Conservation (phyloP, 1,140 invertebrate species). For the Leptoteleia sp. region DNA sequence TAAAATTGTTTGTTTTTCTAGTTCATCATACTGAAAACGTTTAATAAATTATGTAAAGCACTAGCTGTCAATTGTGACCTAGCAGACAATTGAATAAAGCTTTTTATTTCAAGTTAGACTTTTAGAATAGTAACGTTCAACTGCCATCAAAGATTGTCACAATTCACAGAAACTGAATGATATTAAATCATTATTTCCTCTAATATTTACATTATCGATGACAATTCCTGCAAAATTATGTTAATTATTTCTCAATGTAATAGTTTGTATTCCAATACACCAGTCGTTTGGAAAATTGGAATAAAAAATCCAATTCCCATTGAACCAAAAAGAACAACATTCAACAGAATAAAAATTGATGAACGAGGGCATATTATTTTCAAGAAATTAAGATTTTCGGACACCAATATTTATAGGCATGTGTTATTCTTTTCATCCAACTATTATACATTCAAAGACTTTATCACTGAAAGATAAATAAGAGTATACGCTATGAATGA, state of each 20-base stretch:
- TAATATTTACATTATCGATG: conserved; percentile 21
- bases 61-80: no score
- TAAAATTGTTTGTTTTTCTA: no score
- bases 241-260: conserved; percentile 65
- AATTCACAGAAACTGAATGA: no score
- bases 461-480: conserved; percentile 31
- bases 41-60: no score
- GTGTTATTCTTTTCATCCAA: conserved; percentile 5
- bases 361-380: conserved; percentile 79
- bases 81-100: no score
- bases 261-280: conserved; percentile 79
- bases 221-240: no score
- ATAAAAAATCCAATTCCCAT: conserved; percentile 76
- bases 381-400: conserved; percentile 77
- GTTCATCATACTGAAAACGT: no score
- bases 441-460: conserved; percentile 4
- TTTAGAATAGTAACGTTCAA: no score
- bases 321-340: conserved; percentile 73
- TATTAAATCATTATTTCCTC: no score
- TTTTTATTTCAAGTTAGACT: no score
- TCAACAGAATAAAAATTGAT: conserved; percentile 79
- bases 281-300: conserved; percentile 81
- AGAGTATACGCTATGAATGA: conserved; percentile 5
- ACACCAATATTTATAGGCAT: conserved; percentile 83
- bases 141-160: no score